Evolutionary conservation across 2,113 vertebrate species (phyloP).

Genomic region (Ctenodactylus gundi): DNA sequence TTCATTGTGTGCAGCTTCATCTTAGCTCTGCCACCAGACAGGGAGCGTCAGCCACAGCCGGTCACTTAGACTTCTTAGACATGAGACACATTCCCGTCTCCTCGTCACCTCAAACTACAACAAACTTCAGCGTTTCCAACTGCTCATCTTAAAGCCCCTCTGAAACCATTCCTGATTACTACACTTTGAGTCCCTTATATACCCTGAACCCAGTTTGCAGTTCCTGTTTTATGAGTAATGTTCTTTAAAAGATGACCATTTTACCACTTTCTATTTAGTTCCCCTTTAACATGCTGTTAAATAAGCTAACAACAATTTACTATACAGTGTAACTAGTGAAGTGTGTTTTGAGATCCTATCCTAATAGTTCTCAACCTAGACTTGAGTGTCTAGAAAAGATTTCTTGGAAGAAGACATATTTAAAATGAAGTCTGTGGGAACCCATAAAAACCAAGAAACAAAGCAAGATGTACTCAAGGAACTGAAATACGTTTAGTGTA

Average conservation of each 20-base stretch:
- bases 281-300: background rate
- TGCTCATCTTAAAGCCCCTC: background rate
- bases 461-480: conserved; percentile 60
- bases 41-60: background rate
- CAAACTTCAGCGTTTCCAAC: background rate
- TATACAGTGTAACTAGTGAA: conserved; percentile 41
- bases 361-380: conserved; percentile 29
- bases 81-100: background rate
- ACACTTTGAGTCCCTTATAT: background rate
- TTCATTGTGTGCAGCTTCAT: background rate
- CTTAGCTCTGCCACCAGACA: background rate
- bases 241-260: background rate
- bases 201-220: background rate
- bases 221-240: background rate
- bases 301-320: conserved; percentile 12
- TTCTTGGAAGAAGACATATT: conserved; percentile 51
- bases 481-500: background rate
- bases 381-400: background rate
- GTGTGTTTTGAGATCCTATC: conserved; percentile 27
- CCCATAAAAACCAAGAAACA: no score
- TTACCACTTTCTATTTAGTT: background rate
- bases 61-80: conserved; percentile 14
- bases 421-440: conserved; percentile 55
- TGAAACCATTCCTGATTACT: background rate
- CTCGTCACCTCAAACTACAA: background rate